Percentiles rank a stretch among this genome's conserved stretches.
phyloP scores from a whole-genome alignment of 2,113 vertebrate genomes.

The Salminus brasiliensis region DNA sequence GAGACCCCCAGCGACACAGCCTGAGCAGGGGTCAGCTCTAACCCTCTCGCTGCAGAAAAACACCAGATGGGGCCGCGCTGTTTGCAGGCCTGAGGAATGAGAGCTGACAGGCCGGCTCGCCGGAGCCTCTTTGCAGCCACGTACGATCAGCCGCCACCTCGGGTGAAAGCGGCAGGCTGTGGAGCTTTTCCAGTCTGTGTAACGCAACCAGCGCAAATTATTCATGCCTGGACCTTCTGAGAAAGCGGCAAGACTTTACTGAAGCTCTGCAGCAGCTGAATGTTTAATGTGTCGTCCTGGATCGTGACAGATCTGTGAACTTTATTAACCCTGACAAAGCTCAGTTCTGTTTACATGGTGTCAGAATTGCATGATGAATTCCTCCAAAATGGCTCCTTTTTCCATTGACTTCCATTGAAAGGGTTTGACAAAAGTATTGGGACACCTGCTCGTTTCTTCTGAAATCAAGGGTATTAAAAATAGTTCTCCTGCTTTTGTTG shows the following conservation, averaged over 20 bases:
- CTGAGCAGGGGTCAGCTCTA: neutral
- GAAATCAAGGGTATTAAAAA: no score
- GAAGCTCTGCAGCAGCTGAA: neutral
- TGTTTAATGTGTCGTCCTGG: no score
- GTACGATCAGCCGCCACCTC: slow-evolving; percentile 30
- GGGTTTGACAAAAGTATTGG: no score
- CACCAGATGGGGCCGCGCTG: neutral
- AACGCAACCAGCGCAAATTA: neutral
- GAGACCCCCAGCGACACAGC: neutral
- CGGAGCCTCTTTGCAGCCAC: slow-evolving; percentile 13
- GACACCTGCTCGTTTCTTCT: no score
- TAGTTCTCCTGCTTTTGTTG: no score
- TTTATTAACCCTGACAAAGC: no score
- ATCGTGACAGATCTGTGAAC: no score
- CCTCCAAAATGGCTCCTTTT: no score
- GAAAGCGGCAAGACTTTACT: neutral
- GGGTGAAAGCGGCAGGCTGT: neutral
- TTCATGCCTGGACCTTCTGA: neutral
- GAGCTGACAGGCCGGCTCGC: slow-evolving; percentile 38
- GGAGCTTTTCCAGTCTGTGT: neutral
- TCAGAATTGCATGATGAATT: no score
- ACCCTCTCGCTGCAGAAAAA: neutral
- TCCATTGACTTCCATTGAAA: no score
- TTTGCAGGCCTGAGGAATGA: neutral
- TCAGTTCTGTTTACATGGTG: no score